phyloP scores from a whole-genome alignment of 2,888 invertebrate species.

The Trissolcus japonicus region DNA sequence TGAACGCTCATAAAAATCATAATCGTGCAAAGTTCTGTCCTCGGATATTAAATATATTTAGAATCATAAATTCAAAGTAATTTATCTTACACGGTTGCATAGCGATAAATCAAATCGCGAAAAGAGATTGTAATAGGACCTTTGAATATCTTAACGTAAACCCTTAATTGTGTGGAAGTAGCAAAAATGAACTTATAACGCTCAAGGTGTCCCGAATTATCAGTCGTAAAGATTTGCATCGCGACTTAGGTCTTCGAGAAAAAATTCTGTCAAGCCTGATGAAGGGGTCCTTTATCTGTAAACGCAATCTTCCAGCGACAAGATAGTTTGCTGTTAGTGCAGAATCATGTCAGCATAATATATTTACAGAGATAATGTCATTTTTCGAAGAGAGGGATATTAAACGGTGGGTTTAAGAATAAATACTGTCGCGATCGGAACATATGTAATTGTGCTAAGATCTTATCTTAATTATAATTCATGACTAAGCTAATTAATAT shows the following conservation, averaged over 20 bases:
- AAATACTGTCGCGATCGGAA: conserved; percentile 12
- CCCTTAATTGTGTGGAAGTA: too few relatives aligned
- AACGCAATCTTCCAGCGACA: conserved; percentile 16
- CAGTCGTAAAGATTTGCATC: too few relatives aligned
- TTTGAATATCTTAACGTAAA: too few relatives aligned
- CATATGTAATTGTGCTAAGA: conserved; percentile 31
- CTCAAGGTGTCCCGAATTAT: too few relatives aligned
- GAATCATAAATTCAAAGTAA: conserved; percentile 37
- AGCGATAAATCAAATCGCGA: conserved; percentile 28
- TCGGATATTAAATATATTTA: conserved; percentile 25
- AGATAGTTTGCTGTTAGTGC: conserved; percentile 30
- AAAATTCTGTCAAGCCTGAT: too few relatives aligned
- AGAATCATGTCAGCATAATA: conserved; percentile 36
- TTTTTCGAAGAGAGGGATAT: conserved; percentile 15
- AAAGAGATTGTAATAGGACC: not conserved
- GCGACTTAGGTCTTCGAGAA: too few relatives aligned
- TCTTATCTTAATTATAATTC: conserved; percentile 52
- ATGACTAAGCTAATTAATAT: conserved; percentile 35
- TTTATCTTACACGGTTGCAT: conserved; percentile 13
- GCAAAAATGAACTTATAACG: too few relatives aligned
- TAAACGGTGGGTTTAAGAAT: conserved; percentile 22
- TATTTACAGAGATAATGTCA: conserved; percentile 22
- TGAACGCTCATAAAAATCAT: conserved; percentile 39
- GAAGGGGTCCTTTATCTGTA: not conserved
- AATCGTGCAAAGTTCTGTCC: conserved; percentile 29